A percentile compares a stretch with the other conserved stretches of the same genome.
These are phyloP conservation scores for Agrotis ipsilon DNA, from an alignment of 2,888 invertebrate genomes.

Conservation along the genomic window DNA sequence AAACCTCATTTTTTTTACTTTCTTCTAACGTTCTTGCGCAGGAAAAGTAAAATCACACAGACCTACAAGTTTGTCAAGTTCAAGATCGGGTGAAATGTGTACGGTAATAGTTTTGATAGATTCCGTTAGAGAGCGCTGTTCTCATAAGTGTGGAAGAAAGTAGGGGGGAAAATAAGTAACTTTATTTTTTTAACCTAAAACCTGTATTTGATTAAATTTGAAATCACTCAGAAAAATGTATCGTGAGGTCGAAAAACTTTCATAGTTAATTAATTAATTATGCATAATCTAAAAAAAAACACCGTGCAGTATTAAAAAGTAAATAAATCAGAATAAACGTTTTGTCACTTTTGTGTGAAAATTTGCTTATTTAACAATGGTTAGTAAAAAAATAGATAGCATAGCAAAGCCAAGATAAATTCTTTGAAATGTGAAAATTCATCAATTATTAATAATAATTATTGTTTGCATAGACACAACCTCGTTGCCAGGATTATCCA, in stretches of 20 bases:
- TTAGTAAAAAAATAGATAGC: too few species aligned
- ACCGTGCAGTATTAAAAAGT: not conserved
- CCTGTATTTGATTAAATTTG: not conserved
- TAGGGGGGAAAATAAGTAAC: not conserved
- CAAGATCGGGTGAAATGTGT: not conserved
- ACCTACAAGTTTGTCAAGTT: not conserved
- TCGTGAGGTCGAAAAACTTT: not conserved
- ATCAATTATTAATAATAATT: too few species aligned
- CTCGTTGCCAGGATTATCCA: too few species aligned
- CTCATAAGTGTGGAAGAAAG: conserved; percentile 3
- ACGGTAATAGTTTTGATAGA: conserved; percentile 12
- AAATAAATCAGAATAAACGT: not conserved
- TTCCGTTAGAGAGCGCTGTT: conserved; percentile 33
- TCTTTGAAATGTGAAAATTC: too few species aligned
- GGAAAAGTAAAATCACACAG: conserved; percentile 1
- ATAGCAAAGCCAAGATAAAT: too few species aligned
- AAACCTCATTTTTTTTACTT: not conserved
- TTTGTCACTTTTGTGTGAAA: not conserved
- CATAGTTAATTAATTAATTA: not conserved
- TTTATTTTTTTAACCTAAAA: not conserved
- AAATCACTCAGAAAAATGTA: not conserved
- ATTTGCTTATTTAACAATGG: not conserved
- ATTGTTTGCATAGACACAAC: too few species aligned
- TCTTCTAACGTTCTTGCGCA: not conserved
- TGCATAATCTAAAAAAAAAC: not conserved